These are phyloP conservation scores for Hymenopus coronatus DNA, from an alignment of 2,888 invertebrate genomes.

Conservation along the genomic window DNA sequence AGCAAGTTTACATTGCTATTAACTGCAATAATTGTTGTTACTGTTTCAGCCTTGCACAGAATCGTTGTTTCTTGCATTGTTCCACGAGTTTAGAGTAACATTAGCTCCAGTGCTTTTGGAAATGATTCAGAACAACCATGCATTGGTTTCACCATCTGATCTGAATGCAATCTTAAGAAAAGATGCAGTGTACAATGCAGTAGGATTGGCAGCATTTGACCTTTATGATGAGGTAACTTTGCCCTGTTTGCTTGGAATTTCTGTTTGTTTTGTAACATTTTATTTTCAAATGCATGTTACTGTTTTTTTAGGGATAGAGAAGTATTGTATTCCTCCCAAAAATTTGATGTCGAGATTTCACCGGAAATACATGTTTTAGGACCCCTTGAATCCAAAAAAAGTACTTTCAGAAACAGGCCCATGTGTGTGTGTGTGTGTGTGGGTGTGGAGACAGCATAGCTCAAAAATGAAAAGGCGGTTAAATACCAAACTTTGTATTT, in stretches of 20 bases:
- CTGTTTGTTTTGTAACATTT: background rate
- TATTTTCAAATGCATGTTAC: background rate
- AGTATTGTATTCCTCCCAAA: too few species aligned
- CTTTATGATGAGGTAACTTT: slow-evolving; percentile 77
- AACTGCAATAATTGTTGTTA: background rate
- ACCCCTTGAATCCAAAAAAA: too few species aligned
- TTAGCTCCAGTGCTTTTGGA: slow-evolving; percentile 71
- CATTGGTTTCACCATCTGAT: slow-evolving; percentile 66
- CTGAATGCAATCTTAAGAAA: slow-evolving; percentile 77
- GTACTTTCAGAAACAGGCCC: too few species aligned
- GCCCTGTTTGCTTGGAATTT: slow-evolving; percentile 3
- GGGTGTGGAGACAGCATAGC: too few species aligned
- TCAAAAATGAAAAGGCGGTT: too few species aligned
- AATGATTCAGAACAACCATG: slow-evolving; percentile 66
- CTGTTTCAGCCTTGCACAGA: slow-evolving; percentile 76
- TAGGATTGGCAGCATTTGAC: slow-evolving; percentile 84
- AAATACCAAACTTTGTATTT: too few species aligned
- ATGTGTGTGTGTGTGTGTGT: too few species aligned
- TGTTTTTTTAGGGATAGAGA: background rate
- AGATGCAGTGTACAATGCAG: slow-evolving; percentile 92
- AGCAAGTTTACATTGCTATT: background rate
- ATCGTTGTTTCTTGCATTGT: slow-evolving; percentile 77
- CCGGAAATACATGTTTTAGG: too few species aligned
- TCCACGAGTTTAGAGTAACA: slow-evolving; percentile 72
- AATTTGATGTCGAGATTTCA: too few species aligned